Evolutionary conservation across 2,113 vertebrate species (phyloP).

Genomic region (Zeus faber): DNA sequence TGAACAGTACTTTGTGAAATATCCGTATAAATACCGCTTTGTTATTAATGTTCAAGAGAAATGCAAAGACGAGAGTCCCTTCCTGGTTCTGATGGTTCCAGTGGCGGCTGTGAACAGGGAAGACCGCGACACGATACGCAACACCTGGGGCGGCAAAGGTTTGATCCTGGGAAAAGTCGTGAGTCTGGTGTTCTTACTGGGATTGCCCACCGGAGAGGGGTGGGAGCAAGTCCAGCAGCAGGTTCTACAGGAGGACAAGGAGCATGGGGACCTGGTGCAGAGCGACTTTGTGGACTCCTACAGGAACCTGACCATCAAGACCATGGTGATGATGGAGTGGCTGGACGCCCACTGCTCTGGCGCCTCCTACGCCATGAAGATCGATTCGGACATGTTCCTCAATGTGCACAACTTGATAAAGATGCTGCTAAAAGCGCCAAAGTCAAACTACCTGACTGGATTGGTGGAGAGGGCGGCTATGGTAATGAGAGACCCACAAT

Average conservation of each 20-base stretch:
- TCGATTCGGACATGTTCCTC: conserved; percentile 77
- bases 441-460: conserved; percentile 42
- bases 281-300: conserved; percentile 81
- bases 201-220: conserved; percentile 9
- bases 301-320: conserved; percentile 81
- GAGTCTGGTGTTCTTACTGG: conserved; percentile 66
- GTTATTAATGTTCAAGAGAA: conserved; percentile 57
- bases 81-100: conserved; percentile 72
- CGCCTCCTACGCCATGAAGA: conserved; percentile 73
- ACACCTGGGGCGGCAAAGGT: conserved; percentile 68
- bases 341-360: conserved; percentile 65
- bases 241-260: conserved; percentile 63
- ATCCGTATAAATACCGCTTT: conserved; percentile 64
- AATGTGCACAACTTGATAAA: conserved; percentile 59
- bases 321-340: conserved; percentile 83
- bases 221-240: not conserved
- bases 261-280: conserved; percentile 74
- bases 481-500: conserved; percentile 1
- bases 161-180: conserved; percentile 42
- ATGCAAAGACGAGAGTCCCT: conserved; percentile 50
- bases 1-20: conserved; percentile 49
- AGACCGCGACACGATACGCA: conserved; percentile 49
- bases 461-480: fast-evolving
- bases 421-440: conserved; percentile 17
- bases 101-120: conserved; percentile 55